A percentile compares a stretch with the other conserved stretches of the same genome.
Evolutionary conservation across 2,888 invertebrate genomes (phyloP).

Genomic region (Hypomecis atomaria): DNA sequence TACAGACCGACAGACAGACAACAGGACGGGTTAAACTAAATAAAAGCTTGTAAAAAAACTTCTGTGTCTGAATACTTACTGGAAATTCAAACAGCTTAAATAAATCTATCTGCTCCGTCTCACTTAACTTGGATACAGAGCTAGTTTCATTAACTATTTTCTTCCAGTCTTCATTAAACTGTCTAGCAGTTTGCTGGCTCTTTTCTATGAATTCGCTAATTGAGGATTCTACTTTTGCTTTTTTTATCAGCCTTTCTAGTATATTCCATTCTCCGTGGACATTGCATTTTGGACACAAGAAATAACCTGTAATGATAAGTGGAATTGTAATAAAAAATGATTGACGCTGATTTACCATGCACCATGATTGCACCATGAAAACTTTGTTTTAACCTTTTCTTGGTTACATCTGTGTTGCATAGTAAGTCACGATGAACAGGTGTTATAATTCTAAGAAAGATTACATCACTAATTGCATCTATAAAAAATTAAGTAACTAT

Average conservation of each 20-base stretch:
- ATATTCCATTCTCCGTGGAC: slow-evolving; percentile 87
- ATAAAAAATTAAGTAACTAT: too few species aligned
- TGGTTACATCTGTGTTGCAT: too few species aligned
- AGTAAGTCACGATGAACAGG: too few species aligned
- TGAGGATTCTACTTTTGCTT: slow-evolving; percentile 64
- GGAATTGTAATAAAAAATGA: slow-evolving; percentile 6
- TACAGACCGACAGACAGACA: too few species aligned
- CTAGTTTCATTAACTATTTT: slow-evolving; percentile 69
- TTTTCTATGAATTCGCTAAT: slow-evolving; percentile 68
- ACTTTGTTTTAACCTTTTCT: too few species aligned
- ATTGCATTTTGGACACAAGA: slow-evolving; percentile 88
- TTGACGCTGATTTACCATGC: too few species aligned
- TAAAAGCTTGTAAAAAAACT: too few species aligned
- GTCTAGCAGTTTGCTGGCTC: slow-evolving; percentile 59
- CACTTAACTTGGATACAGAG: slow-evolving; percentile 72
- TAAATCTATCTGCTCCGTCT: slow-evolving; percentile 72
- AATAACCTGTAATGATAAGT: slow-evolving; percentile 85
- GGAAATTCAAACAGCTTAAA: slow-evolving; percentile 84
- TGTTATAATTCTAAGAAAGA: too few species aligned
- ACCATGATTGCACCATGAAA: too few species aligned
- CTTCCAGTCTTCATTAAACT: slow-evolving; percentile 79
- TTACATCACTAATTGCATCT: too few species aligned
- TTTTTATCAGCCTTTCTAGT: slow-evolving; percentile 82
- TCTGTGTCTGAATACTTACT: slow-evolving; percentile 67
- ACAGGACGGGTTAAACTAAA: too few species aligned